Base-by-base conservation (phyloP, 1,140 invertebrate genomes). In the Drosophila parvula region DNA sequence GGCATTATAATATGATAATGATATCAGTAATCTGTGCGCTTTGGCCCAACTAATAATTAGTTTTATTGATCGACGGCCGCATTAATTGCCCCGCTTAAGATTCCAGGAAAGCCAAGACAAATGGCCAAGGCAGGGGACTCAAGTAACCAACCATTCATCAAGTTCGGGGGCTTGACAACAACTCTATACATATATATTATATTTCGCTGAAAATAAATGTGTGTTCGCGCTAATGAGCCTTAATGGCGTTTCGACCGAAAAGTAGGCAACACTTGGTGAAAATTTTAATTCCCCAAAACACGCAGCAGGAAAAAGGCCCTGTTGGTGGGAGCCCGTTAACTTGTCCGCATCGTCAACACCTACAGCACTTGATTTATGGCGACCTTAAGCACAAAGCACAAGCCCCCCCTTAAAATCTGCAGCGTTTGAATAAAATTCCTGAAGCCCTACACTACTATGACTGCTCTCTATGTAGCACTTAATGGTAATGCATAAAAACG, bases 401-500 rank as follows among this genome's bases (percentile, higher is more conserved):
- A 51, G n/a, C 28, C 32, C 28, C 32, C 55, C 58, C 60, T 62
- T 68, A 56, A 75, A 85, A 85, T 85, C 82, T 78, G 74, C 45
- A 68, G 38, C 32, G 50, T 38, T 38, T 45, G 74, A 85, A 85
- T 74, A 61, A 61, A 84, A 84, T 48, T 84, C 61, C 48, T 56
- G 45, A 44, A 74, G 60, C 60, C 44, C 43, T 27, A 8, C 28
- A 8, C 28, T 9, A 56, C 69, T 59, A 40, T 30, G 5, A 5
- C 50, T 62, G 60, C 47, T 43, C 47, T 43, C 82, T 88, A 50
- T 53, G 47, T 8, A 74, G 73, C 79, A 88, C 86, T 86, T 88
- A 83, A 86, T 86, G 83, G 84, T 84, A 88, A 88, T 89, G 84
- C 80, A 89, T 88, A 89, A 88, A 89, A 88, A 86, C 83, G 84